Evolutionary conservation across 2,797 vertebrate species (phyloP), one percentile per base, ranked within the genome.

Genomic region (Anabas testudineus): DNA sequence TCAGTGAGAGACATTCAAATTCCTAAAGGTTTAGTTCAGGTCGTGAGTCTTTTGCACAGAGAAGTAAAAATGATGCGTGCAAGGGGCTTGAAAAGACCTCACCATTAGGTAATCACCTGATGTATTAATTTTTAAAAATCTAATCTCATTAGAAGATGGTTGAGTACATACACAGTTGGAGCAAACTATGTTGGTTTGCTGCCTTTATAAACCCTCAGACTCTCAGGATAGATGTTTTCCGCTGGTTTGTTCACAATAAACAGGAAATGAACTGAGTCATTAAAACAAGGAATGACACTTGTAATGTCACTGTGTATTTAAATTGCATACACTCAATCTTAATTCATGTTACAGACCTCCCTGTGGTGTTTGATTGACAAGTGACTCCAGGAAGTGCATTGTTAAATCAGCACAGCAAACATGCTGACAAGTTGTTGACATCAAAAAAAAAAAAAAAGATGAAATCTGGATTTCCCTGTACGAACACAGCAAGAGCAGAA

Each of bases 361-460:
- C 63, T 10, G 56, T 14, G 47, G 73, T 0, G 39, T 9, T 55
- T 74, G 81, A 87, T 80, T 89, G 86, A 73, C 83, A 82, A 55
- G 22, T 75, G 73, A 85, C 80, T 72, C 79, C 67, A 34, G 51
- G 85, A 84, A 74, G 77, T 30, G 56, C 74, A 52, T 74, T 46
- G 53, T 58, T 78, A 83, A 86, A 89, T 79, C 83, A 70, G 36
- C 67, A n/a, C 62, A 51, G 74, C 55, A 72, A 70, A 63, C 60
- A 82, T 72, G 72, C 45, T 76, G 86, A 90, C 89, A 80, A 67
- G 76, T 46, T 71, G 67, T 70, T 72, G 61, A 67, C 72, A 67
- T n/a, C n/a, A n/a, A n/a, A n/a, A 83, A 74, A 82, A 60, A 41
- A 18, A 39, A n/a, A 18, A 15, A 47, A 59, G 32, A 37, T 24